These are phyloP conservation scores for Adrianichthys oophorus DNA, from an alignment of 2,797 vertebrate species.

Conservation along the genomic window DNA sequence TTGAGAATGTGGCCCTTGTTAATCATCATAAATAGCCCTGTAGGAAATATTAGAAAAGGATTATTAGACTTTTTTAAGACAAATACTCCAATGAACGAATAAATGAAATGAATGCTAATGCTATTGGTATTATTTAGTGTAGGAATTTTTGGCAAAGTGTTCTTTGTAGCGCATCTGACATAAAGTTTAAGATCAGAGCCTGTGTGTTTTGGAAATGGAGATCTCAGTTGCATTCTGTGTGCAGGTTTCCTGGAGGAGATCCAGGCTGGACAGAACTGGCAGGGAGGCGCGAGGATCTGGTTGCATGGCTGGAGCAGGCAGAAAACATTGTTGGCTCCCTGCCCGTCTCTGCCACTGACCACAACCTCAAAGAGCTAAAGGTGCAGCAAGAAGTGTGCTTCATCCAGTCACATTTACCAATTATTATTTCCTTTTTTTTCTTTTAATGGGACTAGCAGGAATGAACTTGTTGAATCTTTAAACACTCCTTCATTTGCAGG, in stretches of 20 bases:
- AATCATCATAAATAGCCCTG: too few species aligned
- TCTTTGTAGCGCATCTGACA: constrained; percentile 34
- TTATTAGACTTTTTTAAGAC: too few species aligned
- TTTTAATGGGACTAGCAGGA: too few species aligned
- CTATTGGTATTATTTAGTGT: too few species aligned
- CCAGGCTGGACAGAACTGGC: constrained; percentile 81
- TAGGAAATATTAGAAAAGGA: too few species aligned
- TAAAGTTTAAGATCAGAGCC: constrained; percentile 52
- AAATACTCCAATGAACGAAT: too few species aligned
- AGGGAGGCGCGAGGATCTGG: constrained; percentile 78
- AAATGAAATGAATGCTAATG: too few species aligned
- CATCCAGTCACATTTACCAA: not conserved
- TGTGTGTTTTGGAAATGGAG: constrained; percentile 42
- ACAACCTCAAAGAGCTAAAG: constrained; percentile 84
- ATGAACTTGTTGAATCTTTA: not conserved
- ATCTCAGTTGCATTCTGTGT: constrained; percentile 29
- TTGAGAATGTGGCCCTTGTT: too few species aligned
- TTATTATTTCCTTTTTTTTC: too few species aligned
- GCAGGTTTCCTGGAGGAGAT: constrained; percentile 82
- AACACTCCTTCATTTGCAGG: constrained; percentile 66
- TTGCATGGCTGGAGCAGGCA: constrained; percentile 82
- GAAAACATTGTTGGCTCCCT: constrained; percentile 76
- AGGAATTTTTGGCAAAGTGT: too few species aligned
- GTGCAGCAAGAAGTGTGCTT: constrained; percentile 59
- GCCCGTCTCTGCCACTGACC: constrained; percentile 72